Evolutionary conservation across 2,797 vertebrate genomes (phyloP).

Genomic region (Parambassis ranga): DNA sequence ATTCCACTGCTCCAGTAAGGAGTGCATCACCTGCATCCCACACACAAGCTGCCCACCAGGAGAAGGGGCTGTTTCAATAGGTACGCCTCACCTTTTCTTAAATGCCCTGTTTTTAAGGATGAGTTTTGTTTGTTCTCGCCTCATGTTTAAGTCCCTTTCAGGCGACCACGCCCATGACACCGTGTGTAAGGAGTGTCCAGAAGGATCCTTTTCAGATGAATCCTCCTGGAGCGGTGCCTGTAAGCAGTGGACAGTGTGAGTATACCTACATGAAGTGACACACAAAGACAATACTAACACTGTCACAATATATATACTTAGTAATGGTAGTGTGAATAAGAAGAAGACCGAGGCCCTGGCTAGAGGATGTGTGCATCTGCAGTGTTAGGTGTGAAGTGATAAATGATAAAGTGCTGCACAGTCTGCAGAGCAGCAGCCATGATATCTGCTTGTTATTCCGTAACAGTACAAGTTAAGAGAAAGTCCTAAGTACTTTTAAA

Average conservation of each 20-base stretch:
- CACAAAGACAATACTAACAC: no score
- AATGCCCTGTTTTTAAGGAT: no score
- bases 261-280: neutral
- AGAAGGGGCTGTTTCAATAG: neutral
- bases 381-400: no score
- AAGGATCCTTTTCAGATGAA: constrained; percentile 48
- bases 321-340: no score
- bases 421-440: no score
- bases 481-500: no score
- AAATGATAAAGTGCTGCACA: no score
- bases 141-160: constrained; percentile 17
- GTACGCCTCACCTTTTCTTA: constrained; percentile 7
- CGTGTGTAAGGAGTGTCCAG: constrained; percentile 55
- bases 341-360: no score
- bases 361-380: no score
- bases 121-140: neutral
- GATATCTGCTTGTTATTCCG: no score
- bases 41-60: constrained; percentile 60
- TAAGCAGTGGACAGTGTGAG: constrained; percentile 60
- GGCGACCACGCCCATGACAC: constrained; percentile 47
- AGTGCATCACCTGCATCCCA: constrained; percentile 45
- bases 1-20: constrained; percentile 54
- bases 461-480: no score
- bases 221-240: constrained; percentile 36
- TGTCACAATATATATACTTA: no score